Conservation (phyloP, 2,888 invertebrate species). For the Volucella inflata region DNA sequence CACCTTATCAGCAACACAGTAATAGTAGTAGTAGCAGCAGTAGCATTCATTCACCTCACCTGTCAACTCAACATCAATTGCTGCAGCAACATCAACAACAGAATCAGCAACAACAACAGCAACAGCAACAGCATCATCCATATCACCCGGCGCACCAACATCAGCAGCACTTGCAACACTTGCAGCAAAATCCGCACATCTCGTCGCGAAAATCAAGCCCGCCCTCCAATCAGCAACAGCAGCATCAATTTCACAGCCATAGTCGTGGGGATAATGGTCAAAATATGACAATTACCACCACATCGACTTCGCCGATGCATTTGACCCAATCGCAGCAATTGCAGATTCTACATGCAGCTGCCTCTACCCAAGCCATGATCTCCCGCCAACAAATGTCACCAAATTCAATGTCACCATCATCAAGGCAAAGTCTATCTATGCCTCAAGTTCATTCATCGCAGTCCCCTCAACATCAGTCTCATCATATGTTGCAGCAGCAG, state of each 20-base stretch:
- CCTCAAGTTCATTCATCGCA: constrained; percentile 77
- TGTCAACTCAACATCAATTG: constrained; percentile 77
- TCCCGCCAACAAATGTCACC: constrained; percentile 80
- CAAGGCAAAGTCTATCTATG: constrained; percentile 75
- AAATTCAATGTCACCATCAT: constrained; percentile 79
- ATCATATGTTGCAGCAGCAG: constrained; percentile 79
- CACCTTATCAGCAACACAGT: constrained; percentile 79
- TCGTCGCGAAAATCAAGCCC: constrained; percentile 76
- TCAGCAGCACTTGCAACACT: constrained; percentile 79
- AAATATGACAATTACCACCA: constrained; percentile 73
- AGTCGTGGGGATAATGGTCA: constrained; percentile 73
- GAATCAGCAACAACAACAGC: constrained; percentile 80
- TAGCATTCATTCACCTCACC: constrained; percentile 79
- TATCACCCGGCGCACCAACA: constrained; percentile 80
- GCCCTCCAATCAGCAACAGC: constrained; percentile 69
- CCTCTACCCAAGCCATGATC: constrained; percentile 78
- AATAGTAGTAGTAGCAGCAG: constrained; percentile 76
- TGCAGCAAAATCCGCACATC: constrained; percentile 79
- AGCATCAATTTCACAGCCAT: constrained; percentile 70
- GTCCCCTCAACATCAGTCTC: constrained; percentile 80
- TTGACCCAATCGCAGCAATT: constrained; percentile 83
- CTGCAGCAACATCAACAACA: constrained; percentile 78
- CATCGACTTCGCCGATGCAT: constrained; percentile 80
- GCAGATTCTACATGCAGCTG: constrained; percentile 82
- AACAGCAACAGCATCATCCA: constrained; percentile 80